Base-by-base conservation (phyloP, 1,140 invertebrate genomes). In the Cherax destructor region DNA sequence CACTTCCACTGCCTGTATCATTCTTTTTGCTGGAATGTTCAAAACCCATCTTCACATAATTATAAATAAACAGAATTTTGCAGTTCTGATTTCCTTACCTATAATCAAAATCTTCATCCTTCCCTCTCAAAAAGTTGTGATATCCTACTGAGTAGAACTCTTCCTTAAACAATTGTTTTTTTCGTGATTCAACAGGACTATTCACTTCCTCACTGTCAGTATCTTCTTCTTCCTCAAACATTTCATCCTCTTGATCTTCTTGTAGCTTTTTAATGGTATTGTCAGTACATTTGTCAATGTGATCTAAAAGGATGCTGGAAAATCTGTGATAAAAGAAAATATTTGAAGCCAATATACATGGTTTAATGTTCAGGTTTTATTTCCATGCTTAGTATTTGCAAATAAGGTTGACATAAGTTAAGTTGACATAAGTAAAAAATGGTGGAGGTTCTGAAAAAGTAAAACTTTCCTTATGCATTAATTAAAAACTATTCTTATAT, bases 161-260 rank as follows among this genome's bases (percentile, higher is more conserved):
- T 78, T 86, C 85, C 49, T 86, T 86, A 30, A 86, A 78, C 47
- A 86, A 59, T 21, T 59, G 85, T 21, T 86, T 86, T 24, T 86
- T 72, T 61, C 85, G 56, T 13, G 85, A 86, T 59, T 86, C 85
- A 59, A 78, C 65, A 41, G 10, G 10, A 41, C 13, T 77, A 41
- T 59, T 24, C 52, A 61, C 50, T 41, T 86, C 85, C 56, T 21
- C 76, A 52, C 77, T 61, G 4, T 77, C 85, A 61, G 59, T 72
- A 11, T 41, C 21, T 21, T 86, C 84, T 11, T 77, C 74, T 86
- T 86, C 85, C 41, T 86, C 85, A 78, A 78, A 50, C 74, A 86
- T 59, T 59, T 86, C 74, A 86, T 86, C 74, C 21, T 86, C 85
- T 49, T 86, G 50, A 41, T 86, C 85, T 86, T 86, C 50, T 78